Conservation (phyloP, 2,113 vertebrate genomes). For the Chaetodon auriga region DNA sequence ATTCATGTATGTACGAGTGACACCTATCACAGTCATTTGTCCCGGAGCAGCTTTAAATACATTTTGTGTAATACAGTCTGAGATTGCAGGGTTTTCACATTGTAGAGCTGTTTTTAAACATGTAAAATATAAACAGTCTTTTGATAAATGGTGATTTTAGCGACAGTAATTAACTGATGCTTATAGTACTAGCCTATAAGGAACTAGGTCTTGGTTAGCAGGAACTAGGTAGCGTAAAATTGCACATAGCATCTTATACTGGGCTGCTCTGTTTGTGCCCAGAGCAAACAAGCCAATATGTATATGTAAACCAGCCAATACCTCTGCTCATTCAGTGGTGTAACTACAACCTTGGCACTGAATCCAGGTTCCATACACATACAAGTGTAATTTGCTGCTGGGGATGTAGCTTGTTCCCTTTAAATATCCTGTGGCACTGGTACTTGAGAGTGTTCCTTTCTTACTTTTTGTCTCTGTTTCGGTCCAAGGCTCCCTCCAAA, state of each 20-base stretch:
- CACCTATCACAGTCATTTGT: not conserved
- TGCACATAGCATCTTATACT: not conserved
- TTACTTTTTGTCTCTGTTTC: not conserved
- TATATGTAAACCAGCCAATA: constrained; percentile 16
- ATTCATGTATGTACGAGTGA: not conserved
- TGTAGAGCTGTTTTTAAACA: not conserved
- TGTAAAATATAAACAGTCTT: not conserved
- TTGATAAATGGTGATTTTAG: not conserved
- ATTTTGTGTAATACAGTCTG: not conserved
- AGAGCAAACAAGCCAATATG: not conserved
- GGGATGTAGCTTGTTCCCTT: not conserved
- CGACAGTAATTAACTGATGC: not conserved
- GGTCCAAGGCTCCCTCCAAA: constrained; percentile 18
- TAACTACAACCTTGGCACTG: not conserved
- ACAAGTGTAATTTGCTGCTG: not conserved
- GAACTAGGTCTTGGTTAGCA: too few species aligned
- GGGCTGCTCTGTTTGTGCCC: not conserved
- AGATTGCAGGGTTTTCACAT: not conserved
- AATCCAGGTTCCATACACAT: not conserved
- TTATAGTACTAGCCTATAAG: not conserved
- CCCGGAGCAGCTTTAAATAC: not conserved
- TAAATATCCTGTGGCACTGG: not conserved
- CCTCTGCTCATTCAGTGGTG: not conserved
- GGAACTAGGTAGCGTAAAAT: not conserved
- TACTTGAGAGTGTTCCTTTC: not conserved